Evolutionary conservation across 2,113 vertebrate genomes (phyloP).

Genomic region (Gadus chalcogrammus): DNA sequence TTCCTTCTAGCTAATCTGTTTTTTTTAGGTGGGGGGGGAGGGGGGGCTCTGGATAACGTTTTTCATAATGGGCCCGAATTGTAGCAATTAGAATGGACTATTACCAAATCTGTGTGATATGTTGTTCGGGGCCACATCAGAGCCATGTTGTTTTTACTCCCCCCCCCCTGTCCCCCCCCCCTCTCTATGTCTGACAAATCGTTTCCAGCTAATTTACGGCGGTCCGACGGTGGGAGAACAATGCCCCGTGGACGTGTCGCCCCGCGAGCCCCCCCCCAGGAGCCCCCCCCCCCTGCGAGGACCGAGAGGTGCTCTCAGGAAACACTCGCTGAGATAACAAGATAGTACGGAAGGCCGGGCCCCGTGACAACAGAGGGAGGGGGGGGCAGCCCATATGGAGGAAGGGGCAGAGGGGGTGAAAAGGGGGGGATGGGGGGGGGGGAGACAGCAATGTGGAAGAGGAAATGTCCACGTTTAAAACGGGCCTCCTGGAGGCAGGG

Average conservation of each 20-base stretch:
- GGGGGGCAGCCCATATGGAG: conserved; percentile 27
- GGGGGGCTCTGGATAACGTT: conserved; percentile 36
- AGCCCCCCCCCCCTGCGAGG: conserved; percentile 50
- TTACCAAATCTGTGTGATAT: conserved; percentile 56
- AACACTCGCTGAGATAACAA: conserved; percentile 77
- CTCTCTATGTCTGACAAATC: conserved; percentile 63
- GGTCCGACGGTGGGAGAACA: conserved; percentile 63
- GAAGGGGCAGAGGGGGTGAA: conserved; percentile 4
- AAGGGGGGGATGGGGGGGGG: neutral
- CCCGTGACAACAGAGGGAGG: conserved; percentile 42
- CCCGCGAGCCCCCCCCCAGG: conserved; percentile 27
- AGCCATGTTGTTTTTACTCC: conserved; percentile 52
- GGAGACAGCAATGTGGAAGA: neutral
- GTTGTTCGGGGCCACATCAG: conserved; percentile 49
- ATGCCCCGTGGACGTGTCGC: conserved; percentile 53
- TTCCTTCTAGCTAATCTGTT: conserved; percentile 25
- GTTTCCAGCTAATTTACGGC: conserved; percentile 70
- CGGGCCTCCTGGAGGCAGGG: too few species aligned
- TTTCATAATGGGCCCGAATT: conserved; percentile 44
- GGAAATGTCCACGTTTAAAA: conserved; percentile 22
- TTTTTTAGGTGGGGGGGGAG: neutral
- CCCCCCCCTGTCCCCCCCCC: conserved; percentile 24
- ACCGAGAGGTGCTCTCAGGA: conserved; percentile 67
- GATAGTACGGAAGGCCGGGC: conserved; percentile 66
- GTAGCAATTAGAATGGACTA: conserved; percentile 41